A percentile compares a stretch with the other conserved stretches of the same genome.
Evolutionary conservation across 2,113 vertebrate genomes (phyloP).

Genomic region (Pipa parva): DNA sequence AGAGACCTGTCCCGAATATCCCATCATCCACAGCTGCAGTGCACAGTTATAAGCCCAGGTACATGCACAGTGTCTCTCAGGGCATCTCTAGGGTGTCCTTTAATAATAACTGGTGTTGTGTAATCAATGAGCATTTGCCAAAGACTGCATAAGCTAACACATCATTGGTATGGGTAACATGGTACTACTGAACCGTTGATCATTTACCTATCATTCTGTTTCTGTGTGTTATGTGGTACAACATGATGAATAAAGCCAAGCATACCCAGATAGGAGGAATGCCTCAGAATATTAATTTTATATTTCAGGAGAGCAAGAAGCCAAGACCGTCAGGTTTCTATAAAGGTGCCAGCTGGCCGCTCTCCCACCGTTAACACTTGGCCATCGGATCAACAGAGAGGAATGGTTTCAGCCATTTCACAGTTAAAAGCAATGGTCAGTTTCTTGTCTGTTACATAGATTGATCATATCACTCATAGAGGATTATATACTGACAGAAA

Average conservation of each 20-base stretch:
- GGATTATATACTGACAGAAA: not conserved
- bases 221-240: too few species aligned
- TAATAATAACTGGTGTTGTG: too few species aligned
- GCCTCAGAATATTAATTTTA: not conserved
- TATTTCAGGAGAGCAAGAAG: constrained; percentile 4
- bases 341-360: not conserved
- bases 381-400: not conserved
- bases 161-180: too few species aligned
- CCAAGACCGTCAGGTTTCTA: too few species aligned
- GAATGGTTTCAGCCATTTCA: not conserved
- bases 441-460: not conserved
- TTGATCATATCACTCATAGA: not conserved
- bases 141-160: too few species aligned
- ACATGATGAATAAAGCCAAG: too few species aligned
- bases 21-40: not conserved
- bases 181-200: too few species aligned
- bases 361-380: not conserved
- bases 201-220: too few species aligned
- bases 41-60: not conserved
- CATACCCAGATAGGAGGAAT: too few species aligned
- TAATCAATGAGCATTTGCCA: too few species aligned
- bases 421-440: constrained; percentile 10
- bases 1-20: not conserved
- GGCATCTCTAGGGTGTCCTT: too few species aligned
- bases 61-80: too few species aligned